phyloP scores from a whole-genome alignment of 2,797 vertebrate genomes.

The Iguana delicatissima region DNA sequence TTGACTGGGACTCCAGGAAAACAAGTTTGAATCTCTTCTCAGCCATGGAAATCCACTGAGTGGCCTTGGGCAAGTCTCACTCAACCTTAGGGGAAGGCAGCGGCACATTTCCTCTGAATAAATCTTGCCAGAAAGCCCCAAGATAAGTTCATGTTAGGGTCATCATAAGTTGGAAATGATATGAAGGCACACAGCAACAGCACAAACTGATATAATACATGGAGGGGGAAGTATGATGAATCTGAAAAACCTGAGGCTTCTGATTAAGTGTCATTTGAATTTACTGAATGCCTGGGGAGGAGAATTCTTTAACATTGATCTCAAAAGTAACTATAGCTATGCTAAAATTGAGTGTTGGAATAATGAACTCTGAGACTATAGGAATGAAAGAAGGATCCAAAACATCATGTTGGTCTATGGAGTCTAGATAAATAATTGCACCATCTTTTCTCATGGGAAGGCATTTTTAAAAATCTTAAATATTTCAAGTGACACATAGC shows the following conservation, averaged over 20 bases:
- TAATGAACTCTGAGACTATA: neutral
- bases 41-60: too few species aligned
- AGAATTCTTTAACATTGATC: neutral
- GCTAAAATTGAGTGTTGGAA: neutral
- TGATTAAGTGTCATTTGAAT: neutral
- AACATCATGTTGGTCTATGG: neutral
- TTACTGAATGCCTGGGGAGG: neutral
- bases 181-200: too few species aligned
- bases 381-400: neutral
- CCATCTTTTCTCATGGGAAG: neutral
- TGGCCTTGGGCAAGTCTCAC: too few species aligned
- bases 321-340: neutral
- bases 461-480: neutral
- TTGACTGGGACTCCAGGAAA: too few species aligned
- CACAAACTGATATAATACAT: neutral
- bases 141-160: too few species aligned
- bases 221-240: too few species aligned
- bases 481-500: neutral
- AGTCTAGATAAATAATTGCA: neutral
- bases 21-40: too few species aligned
- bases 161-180: too few species aligned
- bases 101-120: too few species aligned
- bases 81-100: too few species aligned
- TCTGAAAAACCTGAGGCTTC: neutral
- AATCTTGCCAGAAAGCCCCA: too few species aligned